Conservation (phyloP, 2,888 invertebrate species). For the Chaitophorus viminalis region DNA sequence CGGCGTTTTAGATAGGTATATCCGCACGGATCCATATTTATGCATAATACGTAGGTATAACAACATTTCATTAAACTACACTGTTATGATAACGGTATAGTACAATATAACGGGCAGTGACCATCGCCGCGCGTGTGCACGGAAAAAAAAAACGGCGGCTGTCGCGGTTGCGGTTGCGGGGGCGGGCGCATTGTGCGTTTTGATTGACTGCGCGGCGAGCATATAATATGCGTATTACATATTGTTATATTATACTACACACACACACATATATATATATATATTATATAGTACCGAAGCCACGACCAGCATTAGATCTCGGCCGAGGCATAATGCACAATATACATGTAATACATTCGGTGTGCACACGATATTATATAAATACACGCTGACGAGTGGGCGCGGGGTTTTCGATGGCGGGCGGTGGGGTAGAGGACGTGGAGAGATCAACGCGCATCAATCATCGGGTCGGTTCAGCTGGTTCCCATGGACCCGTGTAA, state of each 20-base stretch:
- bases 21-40: background rate
- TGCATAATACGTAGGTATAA: too few species aligned
- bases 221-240: too few species aligned
- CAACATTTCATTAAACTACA: too few species aligned
- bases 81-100: background rate
- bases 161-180: constrained; percentile 25
- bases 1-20: background rate
- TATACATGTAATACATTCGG: too few species aligned
- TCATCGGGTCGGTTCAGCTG: constrained; percentile 55
- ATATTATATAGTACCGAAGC: background rate
- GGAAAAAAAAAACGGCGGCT: background rate
- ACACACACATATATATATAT: too few species aligned
- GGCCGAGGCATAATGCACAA: background rate
- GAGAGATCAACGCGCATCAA: constrained; percentile 49
- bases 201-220: constrained; percentile 40
- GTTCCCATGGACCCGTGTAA: constrained; percentile 59
- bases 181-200: constrained; percentile 50
- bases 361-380: too few species aligned
- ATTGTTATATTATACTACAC: too few species aligned
- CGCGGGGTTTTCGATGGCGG: too few species aligned
- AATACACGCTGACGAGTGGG: background rate
- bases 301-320: background rate
- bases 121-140: background rate
- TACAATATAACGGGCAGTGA: background rate
- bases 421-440: background rate